Evolutionary conservation across 2,113 vertebrate species (phyloP).

Genomic region (Halichoeres trimaculatus): DNA sequence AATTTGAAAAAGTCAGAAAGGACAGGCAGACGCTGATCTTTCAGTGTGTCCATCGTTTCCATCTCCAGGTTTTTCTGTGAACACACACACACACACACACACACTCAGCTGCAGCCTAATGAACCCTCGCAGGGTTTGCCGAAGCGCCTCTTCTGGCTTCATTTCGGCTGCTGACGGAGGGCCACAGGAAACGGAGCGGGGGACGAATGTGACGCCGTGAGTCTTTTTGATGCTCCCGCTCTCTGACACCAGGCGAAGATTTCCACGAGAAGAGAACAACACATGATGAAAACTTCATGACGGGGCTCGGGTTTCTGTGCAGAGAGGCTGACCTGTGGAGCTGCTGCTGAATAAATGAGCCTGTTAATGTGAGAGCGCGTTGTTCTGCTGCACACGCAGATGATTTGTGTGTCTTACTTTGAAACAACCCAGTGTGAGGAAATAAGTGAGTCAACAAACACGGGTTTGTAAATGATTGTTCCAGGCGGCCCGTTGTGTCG

Average conservation of each 20-base stretch:
- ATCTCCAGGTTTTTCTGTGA: too few relatives aligned
- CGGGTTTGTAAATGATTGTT: neutral
- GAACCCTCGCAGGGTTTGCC: constrained; percentile 30
- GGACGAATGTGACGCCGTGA: neutral
- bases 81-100: constrained; percentile 8
- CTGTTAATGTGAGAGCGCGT: neutral
- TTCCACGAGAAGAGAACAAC: neutral
- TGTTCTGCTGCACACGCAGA: neutral
- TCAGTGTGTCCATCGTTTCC: too few relatives aligned
- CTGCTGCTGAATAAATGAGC: neutral
- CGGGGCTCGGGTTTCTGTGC: too few relatives aligned
- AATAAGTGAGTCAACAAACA: neutral
- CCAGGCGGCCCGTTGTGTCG: neutral
- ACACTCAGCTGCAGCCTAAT: constrained; percentile 37
- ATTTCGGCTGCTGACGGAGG: constrained; percentile 26
- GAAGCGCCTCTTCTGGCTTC: constrained; percentile 33
- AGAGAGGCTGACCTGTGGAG: too few relatives aligned
- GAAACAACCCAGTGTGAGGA: too few relatives aligned
- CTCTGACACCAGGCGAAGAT: neutral
- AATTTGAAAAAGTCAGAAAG: too few relatives aligned
- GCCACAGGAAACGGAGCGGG: constrained; percentile 7
- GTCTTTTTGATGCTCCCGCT: constrained; percentile 9
- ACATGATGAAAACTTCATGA: neutral
- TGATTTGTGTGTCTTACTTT: too few relatives aligned
- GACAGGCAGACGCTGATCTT: too few relatives aligned